Evolutionary conservation across 2,888 invertebrate species (phyloP).

Genomic region (Metacarcinus magister): DNA sequence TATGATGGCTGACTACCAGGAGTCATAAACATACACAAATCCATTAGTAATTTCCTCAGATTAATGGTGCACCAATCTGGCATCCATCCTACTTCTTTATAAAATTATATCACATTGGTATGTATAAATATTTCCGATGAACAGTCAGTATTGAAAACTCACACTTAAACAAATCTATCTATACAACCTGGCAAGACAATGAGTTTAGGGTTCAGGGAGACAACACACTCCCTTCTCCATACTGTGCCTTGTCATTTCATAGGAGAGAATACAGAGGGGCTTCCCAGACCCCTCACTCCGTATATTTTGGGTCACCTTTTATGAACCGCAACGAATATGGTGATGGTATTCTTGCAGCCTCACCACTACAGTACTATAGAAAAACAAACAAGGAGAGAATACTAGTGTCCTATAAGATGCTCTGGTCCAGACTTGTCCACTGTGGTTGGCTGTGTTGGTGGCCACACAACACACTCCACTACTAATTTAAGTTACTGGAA

Average conservation of each 20-base stretch:
- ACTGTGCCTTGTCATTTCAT: too few relatives aligned
- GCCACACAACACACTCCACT: neutral
- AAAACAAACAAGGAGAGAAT: neutral
- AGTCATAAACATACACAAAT: neutral
- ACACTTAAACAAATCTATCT: neutral
- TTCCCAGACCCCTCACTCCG: too few relatives aligned
- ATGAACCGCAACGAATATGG: too few relatives aligned
- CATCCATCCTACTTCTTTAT: neutral
- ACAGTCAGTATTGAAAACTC: neutral
- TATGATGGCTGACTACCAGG: neutral
- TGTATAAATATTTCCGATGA: conserved; percentile 18
- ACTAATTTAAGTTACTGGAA: neutral
- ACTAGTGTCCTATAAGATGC: neutral
- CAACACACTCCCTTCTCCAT: too few relatives aligned
- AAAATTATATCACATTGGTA: conserved; percentile 46
- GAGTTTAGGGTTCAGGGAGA: too few relatives aligned
- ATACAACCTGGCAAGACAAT: too few relatives aligned
- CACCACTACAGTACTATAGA: neutral
- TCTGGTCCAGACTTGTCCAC: neutral
- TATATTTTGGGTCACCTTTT: too few relatives aligned
- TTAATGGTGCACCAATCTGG: neutral
- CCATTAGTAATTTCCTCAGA: neutral
- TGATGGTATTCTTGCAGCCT: too few relatives aligned
- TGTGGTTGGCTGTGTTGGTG: neutral
- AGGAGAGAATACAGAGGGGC: too few relatives aligned